Evolutionary conservation across 2,797 vertebrate genomes (phyloP).

Genomic region (Molothrus aeneus): DNA sequence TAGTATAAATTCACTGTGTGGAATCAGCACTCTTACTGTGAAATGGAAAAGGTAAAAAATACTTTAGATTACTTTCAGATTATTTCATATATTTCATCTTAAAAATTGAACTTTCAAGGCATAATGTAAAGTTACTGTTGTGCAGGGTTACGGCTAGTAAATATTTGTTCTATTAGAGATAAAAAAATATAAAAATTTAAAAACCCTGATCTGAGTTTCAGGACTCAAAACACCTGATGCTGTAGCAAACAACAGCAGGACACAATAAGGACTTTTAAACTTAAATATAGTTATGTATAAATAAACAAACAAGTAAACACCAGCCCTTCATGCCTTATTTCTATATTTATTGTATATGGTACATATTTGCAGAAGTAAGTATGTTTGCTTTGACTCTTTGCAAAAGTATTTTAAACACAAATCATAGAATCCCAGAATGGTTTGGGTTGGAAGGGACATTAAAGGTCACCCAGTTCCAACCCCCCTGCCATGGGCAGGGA

Average conservation of each 20-base stretch:
- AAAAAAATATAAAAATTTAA: background rate
- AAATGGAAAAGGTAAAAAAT: background rate
- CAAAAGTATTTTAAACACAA: background rate
- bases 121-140: background rate
- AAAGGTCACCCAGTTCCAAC: background rate
- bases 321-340: background rate
- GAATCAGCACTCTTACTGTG: background rate
- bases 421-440: background rate
- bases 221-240: background rate
- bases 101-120: background rate
- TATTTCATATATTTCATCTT: background rate
- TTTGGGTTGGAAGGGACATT: background rate
- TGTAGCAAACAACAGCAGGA: background rate
- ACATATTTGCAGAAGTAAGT: background rate
- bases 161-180: background rate
- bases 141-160: background rate
- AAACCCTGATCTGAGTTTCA: background rate
- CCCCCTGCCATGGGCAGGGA: background rate
- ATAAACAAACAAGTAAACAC: background rate
- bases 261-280: background rate
- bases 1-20: background rate
- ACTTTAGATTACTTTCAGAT: background rate
- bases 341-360: background rate
- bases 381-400: background rate
- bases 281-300: background rate